Percentiles rank a stretch among this genome's conserved stretches.
phyloP scores from a whole-genome alignment of 1,140 invertebrate genomes.

The Pseudomyrmex dendroicus region DNA sequence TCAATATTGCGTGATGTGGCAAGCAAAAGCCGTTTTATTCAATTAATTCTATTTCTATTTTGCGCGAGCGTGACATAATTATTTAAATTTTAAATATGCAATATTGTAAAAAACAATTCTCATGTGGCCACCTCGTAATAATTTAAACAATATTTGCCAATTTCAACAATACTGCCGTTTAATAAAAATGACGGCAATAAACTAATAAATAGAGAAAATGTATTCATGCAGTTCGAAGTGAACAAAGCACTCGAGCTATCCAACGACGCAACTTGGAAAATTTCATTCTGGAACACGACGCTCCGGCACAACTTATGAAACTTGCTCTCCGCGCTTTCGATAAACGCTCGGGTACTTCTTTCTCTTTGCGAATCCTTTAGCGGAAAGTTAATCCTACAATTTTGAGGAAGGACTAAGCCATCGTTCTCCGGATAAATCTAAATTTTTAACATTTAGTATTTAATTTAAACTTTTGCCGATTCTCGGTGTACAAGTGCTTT shows the following conservation, averaged over 20 bases:
- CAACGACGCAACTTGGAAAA: constrained; percentile 42
- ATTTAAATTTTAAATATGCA: too few species aligned
- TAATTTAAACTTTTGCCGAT: too few species aligned
- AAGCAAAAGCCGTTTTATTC: not conserved
- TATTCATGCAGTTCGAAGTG: constrained; percentile 45
- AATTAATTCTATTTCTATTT: not conserved
- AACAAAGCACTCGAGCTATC: constrained; percentile 13
- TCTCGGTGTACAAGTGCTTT: too few species aligned
- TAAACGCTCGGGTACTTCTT: constrained; percentile 1
- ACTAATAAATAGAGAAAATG: constrained; percentile 7
- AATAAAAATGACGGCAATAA: too few species aligned
- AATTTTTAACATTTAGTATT: too few species aligned
- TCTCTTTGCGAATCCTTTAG: not conserved
- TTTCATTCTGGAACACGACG: constrained; percentile 32
- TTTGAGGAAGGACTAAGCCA: constrained; percentile 3
- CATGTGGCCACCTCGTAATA: too few species aligned
- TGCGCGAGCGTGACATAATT: too few species aligned
- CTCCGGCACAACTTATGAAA: constrained; percentile 36
- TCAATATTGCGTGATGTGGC: not conserved
- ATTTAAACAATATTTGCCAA: too few species aligned
- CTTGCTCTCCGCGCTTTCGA: constrained; percentile 27
- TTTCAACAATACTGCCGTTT: too few species aligned
- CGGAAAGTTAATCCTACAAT: constrained; percentile 19
- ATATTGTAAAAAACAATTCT: too few species aligned
- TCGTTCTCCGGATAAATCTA: too few species aligned